Evolutionary conservation across 2,113 vertebrate species (phyloP), one percentile per base, ranked within the genome.

Genomic region (Grantiella picta): DNA sequence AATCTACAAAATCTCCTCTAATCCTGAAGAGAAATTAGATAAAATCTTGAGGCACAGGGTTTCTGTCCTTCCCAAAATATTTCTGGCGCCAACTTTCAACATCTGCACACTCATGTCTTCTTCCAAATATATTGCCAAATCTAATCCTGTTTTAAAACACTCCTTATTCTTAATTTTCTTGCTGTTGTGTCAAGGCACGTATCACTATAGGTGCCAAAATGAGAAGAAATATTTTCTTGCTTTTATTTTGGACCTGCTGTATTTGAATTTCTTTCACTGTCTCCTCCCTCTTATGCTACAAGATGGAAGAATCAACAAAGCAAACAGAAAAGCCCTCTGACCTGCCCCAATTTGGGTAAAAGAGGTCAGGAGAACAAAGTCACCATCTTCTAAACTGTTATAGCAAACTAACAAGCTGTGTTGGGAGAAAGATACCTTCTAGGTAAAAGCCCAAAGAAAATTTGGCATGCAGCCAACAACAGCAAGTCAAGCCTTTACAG

Each of bases 171-270:
- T 66, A 27, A 38, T 66, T 66, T 91, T 75, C 25, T 53, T 69
- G 44, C 64, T 66, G 6, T 7, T 61, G 1, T 44, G 28, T 79
- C 31, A 63, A 82, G 50, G 31, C 6, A 42, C 0, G 0, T 60
- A 69, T 35, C 35, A 29, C 14, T 49, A 11, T 12, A 59, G 20
- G 28, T 45, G 19, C 24, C 14, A 76, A 93, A 82, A 72, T 38
- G 2, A 21, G 31, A 71, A 61, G 27, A 72, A 59, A 9, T 69
- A 24, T 65, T 88, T 60, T 92, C 42, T 82, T 72, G 7, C 11
- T 75, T 84, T 19, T 4, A 13, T 56, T 84, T 81, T 47, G 28
- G 64, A 65, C 10, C 28, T 57, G 1, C 15, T 65, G 1, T 44
- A 25, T 86, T 94, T 82, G 18, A 59, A 36, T 85, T 60, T 89